Percentiles rank a stretch among this genome's conserved stretches.
These are phyloP conservation scores for Danio kyathit DNA, from an alignment of 2,797 vertebrate species.

Conservation along the genomic window DNA sequence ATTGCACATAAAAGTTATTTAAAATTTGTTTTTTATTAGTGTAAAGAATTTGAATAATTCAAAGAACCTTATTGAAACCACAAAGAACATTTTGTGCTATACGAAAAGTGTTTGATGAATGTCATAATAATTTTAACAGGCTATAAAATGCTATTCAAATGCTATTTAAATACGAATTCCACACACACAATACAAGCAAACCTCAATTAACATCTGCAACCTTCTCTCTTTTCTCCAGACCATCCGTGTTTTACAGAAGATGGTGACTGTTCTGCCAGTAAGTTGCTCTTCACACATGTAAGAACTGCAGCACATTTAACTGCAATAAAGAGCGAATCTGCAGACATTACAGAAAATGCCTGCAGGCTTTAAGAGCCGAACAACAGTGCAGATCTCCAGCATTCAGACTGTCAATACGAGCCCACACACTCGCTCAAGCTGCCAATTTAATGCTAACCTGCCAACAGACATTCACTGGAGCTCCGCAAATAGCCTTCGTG, in stretches of 20 bases:
- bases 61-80: no score
- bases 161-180: no score
- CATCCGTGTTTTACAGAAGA: constrained; percentile 88
- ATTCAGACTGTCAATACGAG: constrained; percentile 60
- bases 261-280: constrained; percentile 84
- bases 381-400: constrained; percentile 55
- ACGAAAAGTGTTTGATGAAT: no score
- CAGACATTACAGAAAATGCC: constrained; percentile 58
- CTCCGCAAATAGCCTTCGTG: constrained; percentile 51
- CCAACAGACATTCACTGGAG: constrained; percentile 50
- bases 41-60: no score
- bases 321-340: constrained; percentile 52
- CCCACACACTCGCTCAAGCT: constrained; percentile 48
- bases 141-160: no score
- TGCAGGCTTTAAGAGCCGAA: constrained; percentile 54
- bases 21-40: no score
- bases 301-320: constrained; percentile 42
- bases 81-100: no score
- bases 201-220: constrained; percentile 32
- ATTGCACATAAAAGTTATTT: no score
- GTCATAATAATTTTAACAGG: no score
- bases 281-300: constrained; percentile 69
- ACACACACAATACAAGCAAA: no score
- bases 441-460: constrained; percentile 56
- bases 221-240: constrained; percentile 76